These are phyloP conservation scores for Hyppa rectilinea DNA, from an alignment of 2,888 invertebrate species.

Conservation along the genomic window DNA sequence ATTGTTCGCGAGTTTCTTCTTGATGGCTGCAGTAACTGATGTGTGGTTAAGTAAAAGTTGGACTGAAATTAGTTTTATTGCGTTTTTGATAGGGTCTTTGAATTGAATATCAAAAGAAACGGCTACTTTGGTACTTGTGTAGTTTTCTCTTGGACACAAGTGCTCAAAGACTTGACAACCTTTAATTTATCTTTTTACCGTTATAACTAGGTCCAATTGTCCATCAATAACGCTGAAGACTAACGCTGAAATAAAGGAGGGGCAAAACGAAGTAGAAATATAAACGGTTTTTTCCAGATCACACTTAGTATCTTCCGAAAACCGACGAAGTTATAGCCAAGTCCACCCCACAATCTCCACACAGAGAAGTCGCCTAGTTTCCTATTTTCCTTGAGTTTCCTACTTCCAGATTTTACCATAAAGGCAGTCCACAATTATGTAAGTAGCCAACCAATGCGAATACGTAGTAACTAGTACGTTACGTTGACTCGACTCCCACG, in stretches of 20 bases:
- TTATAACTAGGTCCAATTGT: background rate
- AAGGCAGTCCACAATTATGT: too few relatives aligned
- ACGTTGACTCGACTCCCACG: slow-evolving; percentile 50
- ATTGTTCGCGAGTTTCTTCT: slow-evolving; percentile 57
- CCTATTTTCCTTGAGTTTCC: background rate
- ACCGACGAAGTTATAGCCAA: background rate
- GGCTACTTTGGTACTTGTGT: background rate
- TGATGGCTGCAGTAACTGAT: slow-evolving; percentile 17
- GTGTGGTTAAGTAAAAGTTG: slow-evolving; percentile 42
- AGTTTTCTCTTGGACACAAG: slow-evolving; percentile 5
- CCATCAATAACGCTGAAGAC: background rate
- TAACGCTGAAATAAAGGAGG: background rate
- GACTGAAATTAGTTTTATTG: slow-evolving; percentile 22
- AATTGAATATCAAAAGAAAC: background rate
- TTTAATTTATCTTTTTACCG: background rate
- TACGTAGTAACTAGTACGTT: slow-evolving; percentile 34
- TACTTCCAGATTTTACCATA: background rate
- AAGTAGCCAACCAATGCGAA: slow-evolving; percentile 9
- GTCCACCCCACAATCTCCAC: too few relatives aligned
- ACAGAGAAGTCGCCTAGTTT: background rate
- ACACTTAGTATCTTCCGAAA: background rate
- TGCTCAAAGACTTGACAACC: background rate
- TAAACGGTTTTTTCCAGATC: background rate
- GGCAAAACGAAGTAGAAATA: background rate
- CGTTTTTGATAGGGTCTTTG: slow-evolving; percentile 6